phyloP scores from a whole-genome alignment of 2,797 vertebrate genomes.

The Perodicticus potto region DNA sequence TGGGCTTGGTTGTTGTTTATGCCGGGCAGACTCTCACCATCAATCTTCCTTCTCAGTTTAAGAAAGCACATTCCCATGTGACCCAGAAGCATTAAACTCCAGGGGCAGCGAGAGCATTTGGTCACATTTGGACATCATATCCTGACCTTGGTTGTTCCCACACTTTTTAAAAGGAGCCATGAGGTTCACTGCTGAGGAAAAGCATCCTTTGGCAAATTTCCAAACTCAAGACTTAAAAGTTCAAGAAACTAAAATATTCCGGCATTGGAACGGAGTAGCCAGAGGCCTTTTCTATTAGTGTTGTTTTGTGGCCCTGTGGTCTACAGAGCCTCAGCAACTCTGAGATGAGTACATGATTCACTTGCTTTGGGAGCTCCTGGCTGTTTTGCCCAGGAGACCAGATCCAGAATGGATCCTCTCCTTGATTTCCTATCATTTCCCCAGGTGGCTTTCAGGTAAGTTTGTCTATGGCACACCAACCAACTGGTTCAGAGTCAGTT shows the following conservation, averaged over 20 bases:
- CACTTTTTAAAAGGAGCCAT: slow-evolving; percentile 25
- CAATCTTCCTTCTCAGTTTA: neutral
- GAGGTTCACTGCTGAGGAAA: neutral
- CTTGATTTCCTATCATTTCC: neutral
- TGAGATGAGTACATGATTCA: neutral
- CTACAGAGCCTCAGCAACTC: neutral
- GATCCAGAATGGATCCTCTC: neutral
- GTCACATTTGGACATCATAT: neutral
- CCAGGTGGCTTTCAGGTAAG: neutral
- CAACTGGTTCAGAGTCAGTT: neutral
- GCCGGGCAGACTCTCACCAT: neutral
- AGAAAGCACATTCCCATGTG: neutral
- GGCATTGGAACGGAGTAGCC: neutral
- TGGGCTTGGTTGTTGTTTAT: no score
- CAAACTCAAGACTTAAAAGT: neutral
- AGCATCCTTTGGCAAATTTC: neutral
- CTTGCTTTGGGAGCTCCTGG: neutral
- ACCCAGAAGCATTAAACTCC: neutral
- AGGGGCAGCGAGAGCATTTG: neutral
- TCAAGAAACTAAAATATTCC: neutral
- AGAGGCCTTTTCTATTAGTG: neutral
- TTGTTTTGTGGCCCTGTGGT: neutral
- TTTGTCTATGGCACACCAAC: neutral
- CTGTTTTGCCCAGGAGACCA: neutral
- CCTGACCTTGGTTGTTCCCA: slow-evolving; percentile 18